Evolutionary conservation across 2,888 invertebrate species (phyloP).

Genomic region (Agrypnus murinus): DNA sequence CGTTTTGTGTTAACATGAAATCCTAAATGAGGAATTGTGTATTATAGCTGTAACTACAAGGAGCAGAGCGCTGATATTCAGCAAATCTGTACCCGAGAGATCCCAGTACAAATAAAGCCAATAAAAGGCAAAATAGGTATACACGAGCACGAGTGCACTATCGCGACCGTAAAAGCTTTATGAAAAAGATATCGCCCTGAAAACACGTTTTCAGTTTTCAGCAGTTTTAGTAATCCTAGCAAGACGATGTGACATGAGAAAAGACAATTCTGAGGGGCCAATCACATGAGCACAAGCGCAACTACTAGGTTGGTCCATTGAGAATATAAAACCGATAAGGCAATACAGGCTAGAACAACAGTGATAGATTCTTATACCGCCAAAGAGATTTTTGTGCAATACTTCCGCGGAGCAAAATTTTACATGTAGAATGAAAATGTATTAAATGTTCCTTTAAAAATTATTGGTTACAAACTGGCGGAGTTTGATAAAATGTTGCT

Average conservation of each 20-base stretch:
- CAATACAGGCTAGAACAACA: constrained; percentile 20
- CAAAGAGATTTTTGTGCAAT: no score
- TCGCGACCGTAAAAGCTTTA: constrained; percentile 35
- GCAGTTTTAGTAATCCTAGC: constrained; percentile 44
- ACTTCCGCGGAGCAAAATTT: constrained; percentile 28
- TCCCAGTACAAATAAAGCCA: constrained; percentile 43
- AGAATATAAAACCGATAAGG: constrained; percentile 23
- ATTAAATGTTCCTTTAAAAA: constrained; percentile 37
- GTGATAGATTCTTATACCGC: no score
- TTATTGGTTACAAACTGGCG: constrained; percentile 36
- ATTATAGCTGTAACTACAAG: no score
- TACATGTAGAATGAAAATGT: constrained; percentile 37
- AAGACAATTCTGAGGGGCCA: constrained; percentile 36
- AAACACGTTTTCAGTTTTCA: constrained; percentile 50
- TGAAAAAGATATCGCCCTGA: constrained; percentile 47
- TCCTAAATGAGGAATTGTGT: not conserved
- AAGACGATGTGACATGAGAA: constrained; percentile 38
- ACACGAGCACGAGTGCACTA: constrained; percentile 35
- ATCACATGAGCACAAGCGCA: constrained; percentile 25
- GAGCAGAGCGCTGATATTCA: not conserved
- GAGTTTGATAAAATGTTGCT: constrained; percentile 47
- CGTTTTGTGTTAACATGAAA: constrained; percentile 7
- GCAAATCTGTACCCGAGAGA: constrained; percentile 29
- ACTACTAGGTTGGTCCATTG: constrained; percentile 20
- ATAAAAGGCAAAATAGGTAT: constrained; percentile 39